These are phyloP conservation scores for Solea solea DNA, from an alignment of 2,113 vertebrate genomes.

Conservation along the genomic window DNA sequence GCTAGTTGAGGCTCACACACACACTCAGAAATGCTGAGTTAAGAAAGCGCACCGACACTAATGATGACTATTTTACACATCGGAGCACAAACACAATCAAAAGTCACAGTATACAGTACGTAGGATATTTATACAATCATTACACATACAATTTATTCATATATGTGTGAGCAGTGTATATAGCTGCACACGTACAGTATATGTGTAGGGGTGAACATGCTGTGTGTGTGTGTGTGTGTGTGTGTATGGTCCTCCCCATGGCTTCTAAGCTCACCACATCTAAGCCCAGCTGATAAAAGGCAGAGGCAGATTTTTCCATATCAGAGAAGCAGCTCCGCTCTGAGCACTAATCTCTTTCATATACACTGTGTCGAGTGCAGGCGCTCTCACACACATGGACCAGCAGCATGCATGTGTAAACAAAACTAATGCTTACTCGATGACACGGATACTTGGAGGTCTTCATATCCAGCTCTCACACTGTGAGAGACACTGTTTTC, in stretches of 20 bases:
- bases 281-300: conserved; percentile 70
- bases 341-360: conserved; percentile 65
- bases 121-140: no score
- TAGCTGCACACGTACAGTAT: conserved; percentile 11
- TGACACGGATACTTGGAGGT: conserved; percentile 28
- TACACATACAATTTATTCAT: conserved; percentile 1
- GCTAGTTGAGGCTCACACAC: neutral
- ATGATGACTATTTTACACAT: neutral
- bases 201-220: neutral
- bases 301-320: conserved; percentile 59
- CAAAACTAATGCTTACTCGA: conserved; percentile 30
- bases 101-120: neutral
- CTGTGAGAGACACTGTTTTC: neutral
- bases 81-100: conserved; percentile 6
- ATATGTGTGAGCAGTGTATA: conserved; percentile 1
- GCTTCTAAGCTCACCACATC: conserved; percentile 48
- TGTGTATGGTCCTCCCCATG: conserved; percentile 20
- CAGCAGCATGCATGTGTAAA: conserved; percentile 40
- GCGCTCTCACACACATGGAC: conserved; percentile 16
- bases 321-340: conserved; percentile 63
- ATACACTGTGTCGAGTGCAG: conserved; percentile 28
- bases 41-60: conserved; percentile 1
- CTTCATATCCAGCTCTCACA: conserved; percentile 15
- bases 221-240: conserved; percentile 14
- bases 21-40: neutral